phyloP scores from a whole-genome alignment of 2,888 invertebrate genomes.

The Sinelater perroti region DNA sequence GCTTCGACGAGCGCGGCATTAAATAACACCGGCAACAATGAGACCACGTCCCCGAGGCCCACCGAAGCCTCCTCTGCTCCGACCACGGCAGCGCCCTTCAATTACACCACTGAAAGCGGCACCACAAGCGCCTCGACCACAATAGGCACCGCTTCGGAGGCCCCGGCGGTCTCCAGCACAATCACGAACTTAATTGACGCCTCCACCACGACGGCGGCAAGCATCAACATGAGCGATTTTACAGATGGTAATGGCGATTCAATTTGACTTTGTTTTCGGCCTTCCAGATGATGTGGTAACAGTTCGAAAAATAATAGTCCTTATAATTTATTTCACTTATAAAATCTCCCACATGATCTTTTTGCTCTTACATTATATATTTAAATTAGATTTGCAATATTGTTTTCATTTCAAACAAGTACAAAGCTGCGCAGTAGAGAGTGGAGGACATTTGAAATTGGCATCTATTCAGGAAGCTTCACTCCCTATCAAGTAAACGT shows the following conservation, averaged over 20 bases:
- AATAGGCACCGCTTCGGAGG: conserved; percentile 9
- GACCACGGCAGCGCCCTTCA: conserved; percentile 44
- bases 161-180: conserved; percentile 37
- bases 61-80: conserved; percentile 45
- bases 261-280: too few species aligned
- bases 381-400: too few species aligned
- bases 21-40: conserved; percentile 50
- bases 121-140: conserved; percentile 19
- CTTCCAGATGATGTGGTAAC: too few species aligned
- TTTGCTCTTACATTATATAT: too few species aligned
- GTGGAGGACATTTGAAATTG: too few species aligned
- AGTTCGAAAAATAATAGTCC: too few species aligned
- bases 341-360: too few species aligned
- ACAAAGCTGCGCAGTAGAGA: too few species aligned
- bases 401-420: too few species aligned
- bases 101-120: conserved; percentile 5
- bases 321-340: too few species aligned
- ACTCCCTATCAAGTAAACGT: too few species aligned
- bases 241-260: conserved; percentile 60
- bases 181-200: conserved; percentile 39
- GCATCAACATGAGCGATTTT: conserved; percentile 58
- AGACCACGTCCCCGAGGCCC: conserved; percentile 42
- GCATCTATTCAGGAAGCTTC: too few species aligned
- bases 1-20: conserved; percentile 42
- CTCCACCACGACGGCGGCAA: conserved; percentile 25